A percentile compares a stretch with the other conserved stretches of the same genome.
Conservation (phyloP, 2,888 invertebrate genomes). For the Xylocampa areola region DNA sequence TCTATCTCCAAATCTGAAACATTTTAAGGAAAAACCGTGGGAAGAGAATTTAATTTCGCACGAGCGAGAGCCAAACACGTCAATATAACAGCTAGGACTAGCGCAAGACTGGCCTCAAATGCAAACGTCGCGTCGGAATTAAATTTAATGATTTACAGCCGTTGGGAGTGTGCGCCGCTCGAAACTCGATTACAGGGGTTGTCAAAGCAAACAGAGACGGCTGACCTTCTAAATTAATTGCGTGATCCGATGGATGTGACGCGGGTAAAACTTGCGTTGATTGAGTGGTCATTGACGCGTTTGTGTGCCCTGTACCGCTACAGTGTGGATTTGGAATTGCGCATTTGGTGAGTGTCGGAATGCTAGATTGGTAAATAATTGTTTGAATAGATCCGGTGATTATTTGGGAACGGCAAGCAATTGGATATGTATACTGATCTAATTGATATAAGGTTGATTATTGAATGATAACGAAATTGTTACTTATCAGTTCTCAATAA, state of each 20-base stretch:
- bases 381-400: slow-evolving; percentile 21
- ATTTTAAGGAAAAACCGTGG: slow-evolving; percentile 37
- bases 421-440: neutral
- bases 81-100: slow-evolving; percentile 56
- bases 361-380: slow-evolving; percentile 40
- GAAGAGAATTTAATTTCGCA: slow-evolving; percentile 52
- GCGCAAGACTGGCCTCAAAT: slow-evolving; percentile 62
- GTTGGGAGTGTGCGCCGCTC: slow-evolving; percentile 56
- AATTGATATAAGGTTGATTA: too few species aligned
- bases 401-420: neutral
- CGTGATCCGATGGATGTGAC: slow-evolving; percentile 66
- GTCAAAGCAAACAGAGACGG: slow-evolving; percentile 73
- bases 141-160: slow-evolving; percentile 78
- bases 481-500: too few species aligned
- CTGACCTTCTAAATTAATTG: slow-evolving; percentile 75
- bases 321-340: slow-evolving; percentile 44
- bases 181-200: slow-evolving; percentile 73
- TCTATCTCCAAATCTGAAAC: slow-evolving; percentile 38
- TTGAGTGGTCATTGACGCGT: slow-evolving; percentile 62
- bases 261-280: slow-evolving; percentile 62
- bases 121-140: slow-evolving; percentile 69
- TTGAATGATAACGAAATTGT: too few species aligned
- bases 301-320: slow-evolving; percentile 41
- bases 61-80: slow-evolving; percentile 43
- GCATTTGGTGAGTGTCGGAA: slow-evolving; percentile 38